phyloP scores from a whole-genome alignment of 2,888 invertebrate genomes.

The Heliconius ismenius region DNA sequence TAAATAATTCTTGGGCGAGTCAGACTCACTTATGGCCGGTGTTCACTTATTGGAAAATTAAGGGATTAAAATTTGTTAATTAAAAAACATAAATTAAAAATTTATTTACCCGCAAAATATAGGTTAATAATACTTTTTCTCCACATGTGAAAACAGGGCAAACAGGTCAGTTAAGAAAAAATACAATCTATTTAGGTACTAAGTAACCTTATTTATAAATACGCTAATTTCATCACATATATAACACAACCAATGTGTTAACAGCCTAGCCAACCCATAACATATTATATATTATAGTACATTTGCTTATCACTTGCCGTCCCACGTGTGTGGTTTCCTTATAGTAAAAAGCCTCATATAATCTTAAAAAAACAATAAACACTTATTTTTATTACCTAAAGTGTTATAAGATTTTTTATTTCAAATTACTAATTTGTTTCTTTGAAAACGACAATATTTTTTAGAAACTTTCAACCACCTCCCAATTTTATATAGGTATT shows the following conservation, averaged over 20 bases:
- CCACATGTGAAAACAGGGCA: not conserved
- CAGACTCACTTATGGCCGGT: too few relatives aligned
- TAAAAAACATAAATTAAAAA: too few relatives aligned
- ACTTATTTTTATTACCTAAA: not conserved
- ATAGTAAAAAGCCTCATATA: not conserved
- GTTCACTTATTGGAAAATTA: too few relatives aligned
- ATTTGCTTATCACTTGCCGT: not conserved
- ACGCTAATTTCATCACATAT: constrained; percentile 12
- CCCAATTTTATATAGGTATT: too few relatives aligned
- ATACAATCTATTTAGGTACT: not conserved
- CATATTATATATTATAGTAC: not conserved
- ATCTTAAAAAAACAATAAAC: not conserved
- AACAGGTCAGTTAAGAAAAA: not conserved
- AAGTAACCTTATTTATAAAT: not conserved
- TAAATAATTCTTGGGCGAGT: too few relatives aligned
- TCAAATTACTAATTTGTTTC: too few relatives aligned
- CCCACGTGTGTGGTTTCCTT: not conserved
- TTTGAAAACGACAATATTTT: too few relatives aligned
- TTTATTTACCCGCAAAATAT: too few relatives aligned
- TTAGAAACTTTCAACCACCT: too few relatives aligned
- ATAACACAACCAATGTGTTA: constrained; percentile 3
- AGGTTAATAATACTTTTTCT: too few relatives aligned
- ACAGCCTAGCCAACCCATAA: not conserved
- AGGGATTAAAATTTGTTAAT: too few relatives aligned
- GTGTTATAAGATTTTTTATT: too few relatives aligned